Evolutionary conservation across 23 tunicate species (phyloP), one percentile per base, ranked within the genome.

Genomic region (Clavelina lepadiformis): DNA sequence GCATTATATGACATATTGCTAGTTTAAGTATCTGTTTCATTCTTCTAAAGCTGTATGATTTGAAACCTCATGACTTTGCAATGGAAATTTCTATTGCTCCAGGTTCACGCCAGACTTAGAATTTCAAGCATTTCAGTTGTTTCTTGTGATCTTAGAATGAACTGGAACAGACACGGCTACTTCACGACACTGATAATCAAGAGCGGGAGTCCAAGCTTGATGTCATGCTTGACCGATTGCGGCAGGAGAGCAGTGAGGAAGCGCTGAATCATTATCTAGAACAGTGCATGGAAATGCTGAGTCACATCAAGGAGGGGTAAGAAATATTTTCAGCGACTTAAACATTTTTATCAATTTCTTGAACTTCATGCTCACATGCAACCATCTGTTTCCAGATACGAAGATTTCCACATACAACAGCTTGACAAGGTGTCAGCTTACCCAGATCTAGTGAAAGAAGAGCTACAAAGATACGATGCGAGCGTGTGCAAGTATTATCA

Each of bases 241-340:
- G 97, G 38, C 97, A 89, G 63, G 97, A 89, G 55, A 89, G 80
- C 79, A 75, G 79, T 0, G 89, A 77, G 25, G 97, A 89, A 51
- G 85, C 80, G 1, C 70, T 89, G 33, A 36, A 61, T 2, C 3
- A 38, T 11, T 80, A 52, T 50, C 59, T 79, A 26, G 76, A 74
- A 1, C 85, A 79, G 46, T 88, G 88, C 63, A 23, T 79, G 67
- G 78, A 76, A 6, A 73, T 88, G 82, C 47, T 88, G 46, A 37
- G 57, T 19, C 15, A 59, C 3, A 80, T 88, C 11, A 75, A 74
- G 25, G 58, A 60, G 0, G 87, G 87, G 96, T 88, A 58, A 28
- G 79, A n/a, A n/a, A n/a, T n/a, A n/a, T n/a, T n/a, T n/a, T n/a
- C n/a, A n/a, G n/a, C n/a, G n/a, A n/a, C n/a, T n/a, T n/a, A n/a